Evolutionary conservation across 2,113 vertebrate species (phyloP), one percentile per base, ranked within the genome.

Genomic region (Pungitius pungitius): DNA sequence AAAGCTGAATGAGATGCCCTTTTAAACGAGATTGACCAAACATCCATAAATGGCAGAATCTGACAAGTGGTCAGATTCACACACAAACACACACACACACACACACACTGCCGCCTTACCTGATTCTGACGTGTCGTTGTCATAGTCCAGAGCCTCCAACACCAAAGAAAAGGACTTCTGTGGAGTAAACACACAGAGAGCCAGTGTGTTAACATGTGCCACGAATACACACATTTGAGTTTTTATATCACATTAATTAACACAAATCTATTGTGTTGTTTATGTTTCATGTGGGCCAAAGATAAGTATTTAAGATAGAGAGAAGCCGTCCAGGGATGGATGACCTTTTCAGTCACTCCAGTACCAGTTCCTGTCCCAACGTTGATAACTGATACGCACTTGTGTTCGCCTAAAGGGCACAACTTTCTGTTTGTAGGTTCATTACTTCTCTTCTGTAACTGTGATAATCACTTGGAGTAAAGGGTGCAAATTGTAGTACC

Each of bases 151-250:
- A 51, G 90, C 93, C 57, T 94, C 92, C 79, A 95, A 85, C 70
- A 95, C 93, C 88, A 95, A 73, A 26, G 94, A 95, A 73, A 94
- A 93, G 1, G 92, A 94, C 79, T 92, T 93, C 94, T 94, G 88
- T 54, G 58, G 26, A 83, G 63, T 37, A 37, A 64, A 77, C 14
- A 74, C 4, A 73, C 24, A 77, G 12, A 59, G 57, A 27, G 59
- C n/a, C 49, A 11, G 1, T 15, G 6, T 75, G 33, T 51, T 60
- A 9, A 61, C 42, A 52, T 45, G 54, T 39, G 33, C 8, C 3
- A 15, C 8, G 8, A 39, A 52, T 26, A n/a, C 4, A 9, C 4
- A 24, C 20, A 1, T 70, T 20, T 24, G 5, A 37, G 13, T 59
- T 68, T 68, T 64, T 35, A 67, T 12, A 26, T 64, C 6, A 37